A percentile compares a stretch with the other conserved stretches of the same genome.
Evolutionary conservation across 1,140 invertebrate species (phyloP).

Genomic region (Tetramorium parvispinum): DNA sequence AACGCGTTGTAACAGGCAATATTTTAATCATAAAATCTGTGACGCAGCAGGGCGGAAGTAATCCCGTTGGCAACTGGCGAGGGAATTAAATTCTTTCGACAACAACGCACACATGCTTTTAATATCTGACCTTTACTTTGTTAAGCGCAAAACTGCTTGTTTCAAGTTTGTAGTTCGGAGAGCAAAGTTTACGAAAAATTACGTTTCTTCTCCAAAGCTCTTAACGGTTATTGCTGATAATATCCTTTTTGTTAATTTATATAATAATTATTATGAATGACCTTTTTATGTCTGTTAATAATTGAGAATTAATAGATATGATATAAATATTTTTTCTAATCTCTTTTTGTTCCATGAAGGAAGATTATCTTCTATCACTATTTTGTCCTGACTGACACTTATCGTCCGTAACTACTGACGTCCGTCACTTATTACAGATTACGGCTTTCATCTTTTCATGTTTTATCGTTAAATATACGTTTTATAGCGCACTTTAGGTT

Average conservation of each 20-base stretch:
- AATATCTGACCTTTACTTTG: constrained; percentile 39
- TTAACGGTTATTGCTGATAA: not conserved
- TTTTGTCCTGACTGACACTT: not conserved
- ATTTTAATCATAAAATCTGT: constrained; percentile 30
- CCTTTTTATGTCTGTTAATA: not conserved
- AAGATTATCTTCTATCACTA: not conserved
- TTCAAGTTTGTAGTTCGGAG: not conserved
- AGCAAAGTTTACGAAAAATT: constrained; percentile 17
- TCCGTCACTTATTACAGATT: not conserved
- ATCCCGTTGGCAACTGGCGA: constrained; percentile 9
- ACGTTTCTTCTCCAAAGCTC: not conserved
- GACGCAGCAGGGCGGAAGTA: constrained; percentile 1
- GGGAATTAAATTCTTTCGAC: constrained; percentile 34
- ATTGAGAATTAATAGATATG: not conserved
- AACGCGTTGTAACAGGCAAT: not conserved
- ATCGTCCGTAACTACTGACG: not conserved
- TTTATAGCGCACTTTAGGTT: not conserved
- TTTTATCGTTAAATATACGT: not conserved
- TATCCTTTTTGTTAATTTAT: not conserved
- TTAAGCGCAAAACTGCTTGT: not conserved
- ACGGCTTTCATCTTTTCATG: not conserved
- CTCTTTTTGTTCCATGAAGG: not conserved
- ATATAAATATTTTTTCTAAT: not conserved
- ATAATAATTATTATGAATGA: not conserved
- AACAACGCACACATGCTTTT: constrained; percentile 27